Evolutionary conservation across 1,140 invertebrate species (phyloP).

Genomic region (Caligus rogercresseyi): DNA sequence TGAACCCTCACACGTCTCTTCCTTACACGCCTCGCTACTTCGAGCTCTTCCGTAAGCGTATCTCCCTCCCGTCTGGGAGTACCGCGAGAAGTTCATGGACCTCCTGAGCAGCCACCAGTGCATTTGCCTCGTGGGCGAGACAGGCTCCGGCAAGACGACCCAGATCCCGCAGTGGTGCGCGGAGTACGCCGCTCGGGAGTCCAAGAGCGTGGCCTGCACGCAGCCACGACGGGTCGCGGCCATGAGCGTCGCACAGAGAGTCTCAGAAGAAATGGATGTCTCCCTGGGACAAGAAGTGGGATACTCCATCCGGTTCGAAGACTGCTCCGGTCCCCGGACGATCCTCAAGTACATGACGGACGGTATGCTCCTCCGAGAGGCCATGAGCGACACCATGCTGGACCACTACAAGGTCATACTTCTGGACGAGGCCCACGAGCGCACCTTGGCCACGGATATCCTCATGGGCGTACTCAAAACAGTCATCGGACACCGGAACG

Average conservation of each 20-base stretch:
- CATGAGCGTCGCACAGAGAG: constrained; percentile 94
- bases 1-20: constrained; percentile 51
- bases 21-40: constrained; percentile 62
- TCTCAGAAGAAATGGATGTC: constrained; percentile 99
- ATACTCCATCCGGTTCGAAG: constrained; percentile 98
- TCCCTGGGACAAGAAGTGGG: constrained; percentile 91
- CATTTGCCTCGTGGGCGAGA: constrained; percentile 87
- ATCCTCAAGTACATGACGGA: constrained; percentile 93
- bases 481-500: constrained; percentile 76
- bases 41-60: constrained; percentile 65
- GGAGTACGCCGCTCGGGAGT: constrained; percentile 47
- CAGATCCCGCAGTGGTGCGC: constrained; percentile 48
- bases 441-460: constrained; percentile 94
- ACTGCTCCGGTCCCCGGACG: constrained; percentile 88
- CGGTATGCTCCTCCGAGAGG: constrained; percentile 97
- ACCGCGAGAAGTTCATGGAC: constrained; percentile 86
- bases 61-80: constrained; percentile 93
- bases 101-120: constrained; percentile 70
- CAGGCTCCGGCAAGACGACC: constrained; percentile 93
- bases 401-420: constrained; percentile 90
- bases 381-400: constrained; percentile 95
- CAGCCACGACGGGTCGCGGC: constrained; percentile 68
- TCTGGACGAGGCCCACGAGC: constrained; percentile 96
- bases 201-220: constrained; percentile 66
- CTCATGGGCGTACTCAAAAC: constrained; percentile 97